Evolutionary conservation across 2,888 invertebrate species (phyloP), one percentile per base, ranked within the genome.

Genomic region (Aphrophora alni): DNA sequence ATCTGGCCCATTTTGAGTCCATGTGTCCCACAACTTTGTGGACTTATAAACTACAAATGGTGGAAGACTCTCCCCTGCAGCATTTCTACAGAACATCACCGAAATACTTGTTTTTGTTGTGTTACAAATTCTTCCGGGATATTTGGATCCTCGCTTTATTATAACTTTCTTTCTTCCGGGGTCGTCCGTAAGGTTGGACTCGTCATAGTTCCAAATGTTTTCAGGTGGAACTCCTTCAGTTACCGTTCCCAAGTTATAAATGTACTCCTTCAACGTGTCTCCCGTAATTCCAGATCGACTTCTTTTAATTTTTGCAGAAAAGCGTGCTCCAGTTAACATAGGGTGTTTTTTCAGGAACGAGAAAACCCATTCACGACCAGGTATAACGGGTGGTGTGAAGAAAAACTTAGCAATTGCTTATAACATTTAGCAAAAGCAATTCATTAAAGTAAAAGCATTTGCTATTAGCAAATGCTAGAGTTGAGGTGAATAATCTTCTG

Each of bases 1-100:
- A 87, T 8, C 84, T 73, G 86, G 86, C 14, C 87, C 87, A 74
- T 84, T 84, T 78, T 85, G 82, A 7, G 76, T 82, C 87, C 87
- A 87, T 2, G 85, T 82, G 25, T 85, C 79, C 83, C 82, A 85
- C 77, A 88, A 69, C 38, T 85, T 68, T 80, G 80, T 82, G 0
- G 85, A 78, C 81, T 86, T 87, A 81, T 87, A 88, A 51, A 88
- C 86, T 12, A 88, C 86, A 83, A 87, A 88, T 28, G 86, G 86
- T 21, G 87, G 87, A 70, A 88, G 82, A 8, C 87, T 72, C 27
- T 80, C 81, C n/a, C 88, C 88, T 80, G 82, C 77, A 44, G 87
- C 87, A 78, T 86, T 84, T 8, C 85, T 87, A 82, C 85, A 84
- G 81, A 87, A 85, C 88, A 88, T 88, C 0, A 88, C 80, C 8